Evolutionary conservation across 2,797 vertebrate genomes (phyloP).

Genomic region (Pipistrellus pipistrellus): DNA sequence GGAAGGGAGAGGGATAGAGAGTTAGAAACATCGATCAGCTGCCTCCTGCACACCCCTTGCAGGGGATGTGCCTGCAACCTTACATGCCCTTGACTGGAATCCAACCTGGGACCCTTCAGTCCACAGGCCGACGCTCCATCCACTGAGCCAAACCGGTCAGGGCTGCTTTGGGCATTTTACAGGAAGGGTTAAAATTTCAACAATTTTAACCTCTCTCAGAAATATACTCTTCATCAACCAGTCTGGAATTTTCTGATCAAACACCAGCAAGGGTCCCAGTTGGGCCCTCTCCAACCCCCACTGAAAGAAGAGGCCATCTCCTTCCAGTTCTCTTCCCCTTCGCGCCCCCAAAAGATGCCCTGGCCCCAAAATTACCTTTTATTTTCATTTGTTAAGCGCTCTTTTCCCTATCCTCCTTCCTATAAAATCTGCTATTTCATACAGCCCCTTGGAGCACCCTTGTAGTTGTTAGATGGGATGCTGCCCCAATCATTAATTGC

Average conservation of each 20-base stretch:
- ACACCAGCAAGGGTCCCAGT: not conserved
- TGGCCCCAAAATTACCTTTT: not conserved
- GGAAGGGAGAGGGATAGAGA: no score
- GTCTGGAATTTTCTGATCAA: not conserved
- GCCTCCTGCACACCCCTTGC: no score
- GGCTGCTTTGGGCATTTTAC: slow-evolving; percentile 11
- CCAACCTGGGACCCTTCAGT: no score
- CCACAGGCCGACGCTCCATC: no score
- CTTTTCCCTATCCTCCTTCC: not conserved
- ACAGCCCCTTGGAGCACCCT: not conserved
- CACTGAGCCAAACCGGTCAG: no score
- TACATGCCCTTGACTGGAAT: no score
- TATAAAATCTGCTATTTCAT: not conserved
- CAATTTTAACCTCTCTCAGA: not conserved
- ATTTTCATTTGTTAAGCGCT: not conserved
- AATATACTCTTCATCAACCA: not conserved
- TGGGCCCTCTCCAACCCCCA: not conserved
- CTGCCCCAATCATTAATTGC: not conserved
- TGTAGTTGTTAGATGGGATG: not conserved
- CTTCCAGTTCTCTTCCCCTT: not conserved
- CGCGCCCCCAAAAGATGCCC: not conserved
- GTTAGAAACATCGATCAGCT: no score
- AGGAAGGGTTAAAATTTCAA: not conserved
- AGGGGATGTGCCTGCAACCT: no score
- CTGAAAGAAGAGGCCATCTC: not conserved